Percentiles rank a stretch among this genome's conserved stretches.
Evolutionary conservation across 2,113 vertebrate genomes (phyloP).

Genomic region (Pachycephala philippinensis): DNA sequence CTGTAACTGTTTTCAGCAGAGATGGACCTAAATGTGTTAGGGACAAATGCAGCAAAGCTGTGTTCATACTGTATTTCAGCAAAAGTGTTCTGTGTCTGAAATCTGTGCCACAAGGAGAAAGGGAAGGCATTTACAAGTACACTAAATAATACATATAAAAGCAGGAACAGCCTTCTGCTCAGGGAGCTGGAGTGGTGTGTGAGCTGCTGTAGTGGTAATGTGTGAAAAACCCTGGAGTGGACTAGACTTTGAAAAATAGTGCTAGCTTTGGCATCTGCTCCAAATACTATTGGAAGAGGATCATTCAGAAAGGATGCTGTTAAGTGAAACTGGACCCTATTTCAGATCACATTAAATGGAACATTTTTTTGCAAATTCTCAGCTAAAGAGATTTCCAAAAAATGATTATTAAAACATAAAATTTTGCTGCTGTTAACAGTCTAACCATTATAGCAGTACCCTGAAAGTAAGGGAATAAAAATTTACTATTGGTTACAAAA

Average conservation of each 20-base stretch:
- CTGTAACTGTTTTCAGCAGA: background rate
- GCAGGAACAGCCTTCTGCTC: background rate
- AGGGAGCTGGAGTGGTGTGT: background rate
- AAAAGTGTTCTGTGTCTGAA: background rate
- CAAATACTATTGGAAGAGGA: constrained; percentile 12
- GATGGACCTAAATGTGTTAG: background rate
- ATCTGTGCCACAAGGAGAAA: background rate
- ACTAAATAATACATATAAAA: background rate
- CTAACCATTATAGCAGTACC: background rate
- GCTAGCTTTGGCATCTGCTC: constrained; percentile 17
- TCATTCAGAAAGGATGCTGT: constrained; percentile 30
- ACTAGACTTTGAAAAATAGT: background rate
- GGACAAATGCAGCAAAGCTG: background rate
- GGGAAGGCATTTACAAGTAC: background rate
- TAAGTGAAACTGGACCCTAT: constrained; percentile 7
- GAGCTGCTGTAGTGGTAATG: constrained; percentile 6
- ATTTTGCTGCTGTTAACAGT: constrained; percentile 29
- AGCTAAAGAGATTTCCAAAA: background rate
- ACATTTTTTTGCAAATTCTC: constrained; percentile 38
- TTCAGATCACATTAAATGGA: background rate
- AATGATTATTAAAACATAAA: background rate
- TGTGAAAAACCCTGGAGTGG: background rate
- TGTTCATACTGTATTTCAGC: background rate
- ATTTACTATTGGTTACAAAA: constrained; percentile 46
- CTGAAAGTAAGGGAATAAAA: constrained; percentile 32